Conservation (phyloP, 37 sponge, comb jelly and placozoan genomes). For the Theonella swinhoei region DNA sequence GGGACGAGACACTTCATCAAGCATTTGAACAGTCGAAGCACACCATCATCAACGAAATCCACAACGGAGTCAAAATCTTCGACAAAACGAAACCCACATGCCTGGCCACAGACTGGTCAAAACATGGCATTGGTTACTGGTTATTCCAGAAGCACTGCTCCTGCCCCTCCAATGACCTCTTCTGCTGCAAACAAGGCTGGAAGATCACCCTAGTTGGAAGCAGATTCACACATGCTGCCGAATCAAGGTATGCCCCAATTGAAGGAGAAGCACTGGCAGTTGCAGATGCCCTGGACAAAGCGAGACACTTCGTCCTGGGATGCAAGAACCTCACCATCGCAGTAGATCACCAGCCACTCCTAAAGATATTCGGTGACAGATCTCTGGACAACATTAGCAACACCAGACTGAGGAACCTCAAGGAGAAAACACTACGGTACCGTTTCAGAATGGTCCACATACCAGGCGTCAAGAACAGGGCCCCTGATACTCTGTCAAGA, state of each 20-base stretch:
- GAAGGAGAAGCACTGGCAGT: slow-evolving; percentile 56
- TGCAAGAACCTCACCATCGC: slow-evolving; percentile 41
- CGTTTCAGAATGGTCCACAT: slow-evolving; percentile 49
- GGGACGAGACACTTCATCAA: slow-evolving; percentile 36
- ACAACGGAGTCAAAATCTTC: slow-evolving; percentile 35
- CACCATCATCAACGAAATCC: slow-evolving; percentile 30
- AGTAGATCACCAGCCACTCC: slow-evolving; percentile 45
- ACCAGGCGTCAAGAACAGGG: slow-evolving; percentile 45
- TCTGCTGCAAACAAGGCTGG: slow-evolving; percentile 50
- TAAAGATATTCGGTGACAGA: slow-evolving; percentile 55
- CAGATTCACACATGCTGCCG: slow-evolving; percentile 50
- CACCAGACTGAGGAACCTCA: slow-evolving; percentile 44
- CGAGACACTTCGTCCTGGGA: slow-evolving; percentile 48
- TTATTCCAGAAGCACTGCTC: slow-evolving; percentile 49
- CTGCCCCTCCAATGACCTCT: slow-evolving; percentile 13
- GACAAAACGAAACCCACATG: slow-evolving; percentile 58
- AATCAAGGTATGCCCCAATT: slow-evolving; percentile 46
- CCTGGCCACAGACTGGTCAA: slow-evolving; percentile 50
- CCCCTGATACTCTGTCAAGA: slow-evolving; percentile 38
- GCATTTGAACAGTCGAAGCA: slow-evolving; percentile 51
- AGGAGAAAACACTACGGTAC: slow-evolving; percentile 43
- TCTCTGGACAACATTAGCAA: slow-evolving; percentile 47
- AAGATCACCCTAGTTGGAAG: slow-evolving; percentile 48
- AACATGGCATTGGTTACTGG: slow-evolving; percentile 42
- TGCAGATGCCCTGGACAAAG: slow-evolving; percentile 53